Percentiles rank a stretch among this genome's conserved stretches.
Evolutionary conservation across 2,113 vertebrate genomes (phyloP).

Genomic region (Progne subis): DNA sequence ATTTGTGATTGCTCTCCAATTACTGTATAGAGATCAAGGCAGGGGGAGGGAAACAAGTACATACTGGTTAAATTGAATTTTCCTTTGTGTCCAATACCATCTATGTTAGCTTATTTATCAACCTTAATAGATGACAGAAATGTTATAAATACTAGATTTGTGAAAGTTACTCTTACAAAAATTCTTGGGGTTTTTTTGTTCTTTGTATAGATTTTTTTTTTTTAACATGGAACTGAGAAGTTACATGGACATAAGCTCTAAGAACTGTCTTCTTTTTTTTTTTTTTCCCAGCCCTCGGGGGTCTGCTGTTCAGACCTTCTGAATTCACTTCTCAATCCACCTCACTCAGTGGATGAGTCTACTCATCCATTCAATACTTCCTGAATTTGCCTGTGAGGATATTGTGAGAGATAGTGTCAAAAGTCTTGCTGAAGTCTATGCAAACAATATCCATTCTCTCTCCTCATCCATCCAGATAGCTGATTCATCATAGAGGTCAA

Average conservation of each 20-base stretch:
- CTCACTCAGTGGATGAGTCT: neutral
- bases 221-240: neutral
- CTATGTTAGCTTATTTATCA: neutral
- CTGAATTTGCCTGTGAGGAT: neutral
- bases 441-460: neutral
- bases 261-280: neutral
- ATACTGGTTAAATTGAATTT: neutral
- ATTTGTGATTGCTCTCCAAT: neutral
- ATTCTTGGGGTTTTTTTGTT: neutral
- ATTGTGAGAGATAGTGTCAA: neutral
- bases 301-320: neutral
- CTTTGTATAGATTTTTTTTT: neutral
- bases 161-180: neutral
- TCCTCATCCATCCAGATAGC: neutral
- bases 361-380: neutral
- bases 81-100: neutral
- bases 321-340: neutral
- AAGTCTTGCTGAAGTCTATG: neutral
- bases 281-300: neutral
- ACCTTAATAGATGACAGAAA: neutral
- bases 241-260: neutral
- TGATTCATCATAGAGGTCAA: neutral
- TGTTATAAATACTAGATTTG: neutral
- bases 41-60: neutral
- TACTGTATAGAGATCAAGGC: neutral